Evolutionary conservation across 2,113 vertebrate genomes (phyloP), one percentile per base, ranked within the genome.

Genomic region (Trinectes maculatus): DNA sequence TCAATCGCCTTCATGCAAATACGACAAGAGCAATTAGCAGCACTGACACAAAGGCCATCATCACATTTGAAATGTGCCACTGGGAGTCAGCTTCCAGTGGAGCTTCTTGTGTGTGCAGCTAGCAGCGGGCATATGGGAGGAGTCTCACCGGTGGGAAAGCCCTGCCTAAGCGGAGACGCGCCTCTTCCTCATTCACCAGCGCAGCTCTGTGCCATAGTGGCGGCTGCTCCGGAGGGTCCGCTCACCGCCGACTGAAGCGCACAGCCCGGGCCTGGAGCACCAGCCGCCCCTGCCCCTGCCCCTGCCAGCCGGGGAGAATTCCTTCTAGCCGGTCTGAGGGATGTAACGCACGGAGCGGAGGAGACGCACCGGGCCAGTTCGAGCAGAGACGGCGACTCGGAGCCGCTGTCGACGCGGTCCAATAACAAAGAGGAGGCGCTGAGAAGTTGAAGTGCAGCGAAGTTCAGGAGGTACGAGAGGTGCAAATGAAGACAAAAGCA

Each of bases 91-190:
- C 77, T 55, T 76, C 80, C 77, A 87, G 74, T 77, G 51, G 31
- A 8, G 6, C 6, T 67, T 8, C 24, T 24, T 48, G 25, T 18
- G 42, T 56, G 62, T n/a, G n/a, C n/a, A n/a, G n/a, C n/a, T n/a
- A n/a, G n/a, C 49, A 37, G 12, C 46, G 33, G 54, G 13, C 3
- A n/a, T 15, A 49, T 74, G 83, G 87, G 89, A 82, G 89, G 89
- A 87, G 89, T 72, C 80, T 54, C 37, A 1, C 58, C 69, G 73
- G 51, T 69, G 82, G 81, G 78, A 79, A 67, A 82, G 81, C 74
- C 68, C 69, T 72, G 73, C 69, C 77, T 47, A 4, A 3, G 44
- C 19, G 62, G 62, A 80, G 36, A 11, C 5, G 18, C 52, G 21
- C 49, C 60, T 19, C 74, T 86, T 84, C 83, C 82, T 79, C 55